These are phyloP conservation scores for Caenorhabditis doughertyi DNA, from an alignment of 2,888 invertebrate genomes.

Conservation along the genomic window DNA sequence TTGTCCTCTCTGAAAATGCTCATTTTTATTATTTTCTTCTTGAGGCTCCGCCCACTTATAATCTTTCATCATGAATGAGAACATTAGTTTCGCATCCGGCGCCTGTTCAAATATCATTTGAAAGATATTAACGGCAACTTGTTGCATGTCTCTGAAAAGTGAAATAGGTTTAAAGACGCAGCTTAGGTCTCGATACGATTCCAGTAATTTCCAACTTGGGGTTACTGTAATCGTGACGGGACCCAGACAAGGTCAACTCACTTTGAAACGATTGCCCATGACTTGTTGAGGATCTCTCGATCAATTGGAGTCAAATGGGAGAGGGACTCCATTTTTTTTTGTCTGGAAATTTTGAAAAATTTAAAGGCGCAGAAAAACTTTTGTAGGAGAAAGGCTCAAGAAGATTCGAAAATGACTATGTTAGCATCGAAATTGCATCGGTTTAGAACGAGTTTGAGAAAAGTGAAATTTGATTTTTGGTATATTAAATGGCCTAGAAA, in stretches of 20 bases:
- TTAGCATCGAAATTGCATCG: too few relatives aligned
- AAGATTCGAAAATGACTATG: too few relatives aligned
- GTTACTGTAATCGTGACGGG: too few relatives aligned
- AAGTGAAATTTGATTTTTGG: too few relatives aligned
- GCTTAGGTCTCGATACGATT: too few relatives aligned
- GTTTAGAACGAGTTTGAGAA: too few relatives aligned
- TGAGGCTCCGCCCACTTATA: conserved; percentile 48
- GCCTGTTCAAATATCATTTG: conserved; percentile 77
- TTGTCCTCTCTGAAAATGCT: conserved; percentile 65
- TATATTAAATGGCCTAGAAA: too few relatives aligned
- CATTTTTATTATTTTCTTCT: background rate
- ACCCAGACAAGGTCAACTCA: conserved; percentile 15
- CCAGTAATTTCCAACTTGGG: too few relatives aligned
- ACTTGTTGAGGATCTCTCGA: conserved; percentile 69
- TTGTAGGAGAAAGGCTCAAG: too few relatives aligned
- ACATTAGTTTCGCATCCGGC: conserved; percentile 75
- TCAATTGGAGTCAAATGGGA: conserved; percentile 70
- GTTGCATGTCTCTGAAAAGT: conserved; percentile 70
- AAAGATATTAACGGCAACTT: conserved; percentile 72
- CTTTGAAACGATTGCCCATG: conserved; percentile 73
- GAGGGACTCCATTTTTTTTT: conserved; percentile 70
- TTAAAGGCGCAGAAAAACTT: too few relatives aligned
- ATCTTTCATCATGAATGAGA: conserved; percentile 74
- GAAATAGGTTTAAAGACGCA: background rate
- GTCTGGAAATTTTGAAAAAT: too few relatives aligned